A percentile compares a stretch with the other conserved stretches of the same genome.
phyloP scores from a whole-genome alignment of 2,113 vertebrate species.

The Struthidea cinerea region DNA sequence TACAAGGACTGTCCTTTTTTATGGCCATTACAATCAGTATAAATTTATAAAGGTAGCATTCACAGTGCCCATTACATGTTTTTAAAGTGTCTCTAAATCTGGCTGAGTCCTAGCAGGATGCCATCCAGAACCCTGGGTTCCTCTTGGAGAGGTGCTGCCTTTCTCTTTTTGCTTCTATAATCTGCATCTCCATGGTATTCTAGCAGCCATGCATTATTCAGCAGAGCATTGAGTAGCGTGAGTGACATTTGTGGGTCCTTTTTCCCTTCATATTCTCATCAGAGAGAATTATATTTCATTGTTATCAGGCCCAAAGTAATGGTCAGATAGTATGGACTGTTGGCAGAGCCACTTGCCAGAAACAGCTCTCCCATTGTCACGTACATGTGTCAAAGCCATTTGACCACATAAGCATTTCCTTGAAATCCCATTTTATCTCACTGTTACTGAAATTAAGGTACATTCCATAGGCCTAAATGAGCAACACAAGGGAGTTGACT shows the following conservation, averaged over 20 bases:
- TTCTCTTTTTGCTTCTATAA: background rate
- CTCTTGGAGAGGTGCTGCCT: background rate
- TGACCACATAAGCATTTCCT: background rate
- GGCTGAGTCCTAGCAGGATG: background rate
- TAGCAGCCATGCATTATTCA: constrained; percentile 20
- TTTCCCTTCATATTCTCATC: background rate
- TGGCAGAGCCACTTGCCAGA: background rate
- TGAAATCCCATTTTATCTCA: background rate
- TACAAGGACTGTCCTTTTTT: background rate
- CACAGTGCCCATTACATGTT: background rate
- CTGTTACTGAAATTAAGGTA: background rate
- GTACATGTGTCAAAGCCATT: background rate
- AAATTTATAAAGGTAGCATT: background rate
- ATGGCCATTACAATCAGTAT: background rate
- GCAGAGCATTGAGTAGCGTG: background rate
- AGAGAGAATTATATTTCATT: constrained; percentile 16
- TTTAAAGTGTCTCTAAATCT: constrained; percentile 6
- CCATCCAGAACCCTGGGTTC: background rate
- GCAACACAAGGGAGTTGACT: background rate
- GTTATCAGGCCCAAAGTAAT: background rate
- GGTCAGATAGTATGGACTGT: background rate
- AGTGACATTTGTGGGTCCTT: background rate
- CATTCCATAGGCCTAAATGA: background rate
- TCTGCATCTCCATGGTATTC: background rate
- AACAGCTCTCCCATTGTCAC: background rate